Conservation (phyloP, 2,888 invertebrate species). For the Altica lythri region DNA sequence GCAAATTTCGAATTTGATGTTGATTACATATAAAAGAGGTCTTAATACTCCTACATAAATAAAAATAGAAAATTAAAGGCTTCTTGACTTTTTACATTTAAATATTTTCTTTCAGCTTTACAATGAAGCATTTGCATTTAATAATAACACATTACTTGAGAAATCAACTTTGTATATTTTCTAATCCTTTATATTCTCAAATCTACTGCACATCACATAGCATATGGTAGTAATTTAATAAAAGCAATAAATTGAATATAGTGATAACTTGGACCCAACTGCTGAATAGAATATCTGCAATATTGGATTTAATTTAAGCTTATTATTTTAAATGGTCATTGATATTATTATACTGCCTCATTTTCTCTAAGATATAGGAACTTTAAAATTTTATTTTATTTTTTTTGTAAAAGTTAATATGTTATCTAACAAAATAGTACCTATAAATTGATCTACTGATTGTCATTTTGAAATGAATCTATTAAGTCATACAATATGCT, state of each 20-base stretch:
- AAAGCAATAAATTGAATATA: not conserved
- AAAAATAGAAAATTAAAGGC: too few species aligned
- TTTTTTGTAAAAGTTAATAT: slow-evolving; percentile 4
- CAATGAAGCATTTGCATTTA: too few species aligned
- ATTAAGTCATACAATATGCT: slow-evolving; percentile 38
- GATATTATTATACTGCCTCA: not conserved
- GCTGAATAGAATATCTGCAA: slow-evolving; percentile 1
- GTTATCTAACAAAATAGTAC: slow-evolving; percentile 10
- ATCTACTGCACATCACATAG: not conserved
- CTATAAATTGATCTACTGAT: slow-evolving; percentile 30
- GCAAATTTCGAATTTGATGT: too few species aligned
- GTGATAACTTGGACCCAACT: not conserved
- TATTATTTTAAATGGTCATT: not conserved
- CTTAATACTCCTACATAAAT: too few species aligned
- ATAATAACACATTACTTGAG: too few species aligned
- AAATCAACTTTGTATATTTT: too few species aligned
- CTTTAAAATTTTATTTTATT: slow-evolving; percentile 2
- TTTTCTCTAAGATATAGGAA: slow-evolving; percentile 4
- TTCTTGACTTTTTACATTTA: too few species aligned
- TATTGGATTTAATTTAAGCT: not conserved
- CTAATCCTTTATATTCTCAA: not conserved
- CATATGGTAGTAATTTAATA: not conserved
- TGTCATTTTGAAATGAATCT: slow-evolving; percentile 31
- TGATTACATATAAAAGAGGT: too few species aligned
- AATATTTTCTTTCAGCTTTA: too few species aligned